A percentile compares a stretch with the other conserved stretches of the same genome.
These are phyloP conservation scores for Callimico goeldii DNA, from an alignment of 2,797 vertebrate species.

Conservation along the genomic window DNA sequence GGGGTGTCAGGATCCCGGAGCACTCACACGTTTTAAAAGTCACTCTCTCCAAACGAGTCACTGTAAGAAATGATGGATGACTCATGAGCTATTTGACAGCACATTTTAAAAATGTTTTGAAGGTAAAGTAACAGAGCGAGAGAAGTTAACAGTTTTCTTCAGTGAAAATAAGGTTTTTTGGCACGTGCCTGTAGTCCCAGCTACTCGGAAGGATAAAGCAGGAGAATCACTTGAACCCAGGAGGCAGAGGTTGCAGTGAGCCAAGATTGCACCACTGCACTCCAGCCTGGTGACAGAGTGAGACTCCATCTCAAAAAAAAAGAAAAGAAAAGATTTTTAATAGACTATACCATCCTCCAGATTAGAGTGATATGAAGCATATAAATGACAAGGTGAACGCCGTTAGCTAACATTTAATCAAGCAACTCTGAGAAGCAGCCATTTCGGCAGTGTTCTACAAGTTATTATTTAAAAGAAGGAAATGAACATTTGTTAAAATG, in stretches of 20 bases:
- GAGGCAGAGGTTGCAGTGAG: too few relatives aligned
- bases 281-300: too few relatives aligned
- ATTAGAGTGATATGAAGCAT: neutral
- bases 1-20: neutral
- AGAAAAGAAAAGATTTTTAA: too few relatives aligned
- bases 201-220: too few relatives aligned
- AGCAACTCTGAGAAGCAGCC: neutral
- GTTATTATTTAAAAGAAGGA: neutral
- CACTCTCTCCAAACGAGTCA: neutral
- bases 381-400: neutral
- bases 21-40: conserved; percentile 45
- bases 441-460: neutral
- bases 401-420: neutral
- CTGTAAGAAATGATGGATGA: neutral
- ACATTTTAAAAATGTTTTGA: neutral
- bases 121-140: neutral
- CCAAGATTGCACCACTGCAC: too few relatives aligned
- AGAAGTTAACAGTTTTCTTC: neutral
- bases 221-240: too few relatives aligned
- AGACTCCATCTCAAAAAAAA: too few relatives aligned
- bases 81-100: neutral
- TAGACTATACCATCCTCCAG: neutral
- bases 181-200: too few relatives aligned
- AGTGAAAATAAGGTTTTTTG: neutral
- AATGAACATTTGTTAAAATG: neutral